Percentiles rank a stretch among this genome's conserved stretches.
phyloP scores from a whole-genome alignment of 1,140 invertebrate genomes.

The Zeugodacus cucurbitae region DNA sequence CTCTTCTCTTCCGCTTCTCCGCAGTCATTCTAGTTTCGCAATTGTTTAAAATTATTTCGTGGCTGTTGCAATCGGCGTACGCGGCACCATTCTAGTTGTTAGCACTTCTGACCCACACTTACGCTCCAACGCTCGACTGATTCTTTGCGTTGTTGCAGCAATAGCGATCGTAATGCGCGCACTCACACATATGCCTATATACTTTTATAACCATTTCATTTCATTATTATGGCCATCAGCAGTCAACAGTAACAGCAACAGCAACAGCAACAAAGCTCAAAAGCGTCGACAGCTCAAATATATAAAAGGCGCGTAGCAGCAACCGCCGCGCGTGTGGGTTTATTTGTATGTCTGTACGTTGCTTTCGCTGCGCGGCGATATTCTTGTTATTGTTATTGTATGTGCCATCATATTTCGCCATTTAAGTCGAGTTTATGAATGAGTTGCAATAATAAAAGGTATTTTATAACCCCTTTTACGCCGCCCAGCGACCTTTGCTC shows the following conservation, averaged over 20 bases:
- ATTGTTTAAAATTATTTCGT: conserved; percentile 26
- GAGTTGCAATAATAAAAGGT: background rate
- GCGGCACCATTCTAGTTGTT: background rate
- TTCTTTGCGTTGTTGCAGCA: background rate
- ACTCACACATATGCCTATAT: background rate
- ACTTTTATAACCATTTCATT: conserved; percentile 5
- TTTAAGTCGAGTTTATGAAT: conserved; percentile 28
- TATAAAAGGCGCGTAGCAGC: background rate
- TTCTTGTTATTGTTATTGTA: conserved; percentile 7
- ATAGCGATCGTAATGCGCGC: background rate
- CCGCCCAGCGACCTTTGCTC: background rate
- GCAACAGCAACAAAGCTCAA: background rate
- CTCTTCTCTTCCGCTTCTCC: background rate
- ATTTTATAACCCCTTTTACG: conserved; percentile 21
- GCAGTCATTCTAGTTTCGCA: background rate
- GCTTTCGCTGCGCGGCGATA: background rate
- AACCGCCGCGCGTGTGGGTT: background rate
- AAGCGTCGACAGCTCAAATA: background rate
- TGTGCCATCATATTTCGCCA: background rate
- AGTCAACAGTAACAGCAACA: background rate
- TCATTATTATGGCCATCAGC: background rate
- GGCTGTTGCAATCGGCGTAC: background rate
- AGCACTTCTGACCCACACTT: conserved; percentile 14
- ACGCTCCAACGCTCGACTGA: background rate
- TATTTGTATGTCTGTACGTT: background rate